Evolutionary conservation across 2,113 vertebrate genomes (phyloP).

Genomic region (Pseudopodoces humilis): DNA sequence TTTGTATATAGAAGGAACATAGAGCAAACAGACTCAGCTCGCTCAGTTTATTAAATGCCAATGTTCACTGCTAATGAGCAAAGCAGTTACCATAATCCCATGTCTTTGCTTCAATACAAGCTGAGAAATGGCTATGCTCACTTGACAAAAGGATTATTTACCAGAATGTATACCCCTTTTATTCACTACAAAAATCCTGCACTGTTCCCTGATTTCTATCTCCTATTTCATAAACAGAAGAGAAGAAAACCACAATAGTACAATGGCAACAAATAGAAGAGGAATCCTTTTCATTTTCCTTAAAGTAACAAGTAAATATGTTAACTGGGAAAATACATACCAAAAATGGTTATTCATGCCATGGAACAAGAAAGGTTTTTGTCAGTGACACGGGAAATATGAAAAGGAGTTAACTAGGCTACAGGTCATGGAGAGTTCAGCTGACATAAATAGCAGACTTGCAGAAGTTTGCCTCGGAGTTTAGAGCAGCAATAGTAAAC

Average conservation of each 20-base stretch:
- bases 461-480: constrained; percentile 1
- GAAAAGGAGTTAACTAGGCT: constrained; percentile 8
- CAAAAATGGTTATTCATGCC: not conserved
- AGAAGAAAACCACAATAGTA: not conserved
- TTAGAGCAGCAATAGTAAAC: not conserved
- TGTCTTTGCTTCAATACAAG: not conserved
- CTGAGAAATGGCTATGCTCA: not conserved
- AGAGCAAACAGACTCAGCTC: not conserved
- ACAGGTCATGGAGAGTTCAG: constrained; percentile 30
- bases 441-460: not conserved
- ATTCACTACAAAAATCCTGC: not conserved
- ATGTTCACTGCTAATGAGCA: not conserved
- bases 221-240: not conserved
- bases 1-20: not conserved
- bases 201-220: not conserved
- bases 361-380: not conserved
- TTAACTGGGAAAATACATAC: not conserved
- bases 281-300: not conserved
- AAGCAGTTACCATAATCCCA: not conserved
- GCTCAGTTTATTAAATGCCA: not conserved
- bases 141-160: not conserved
- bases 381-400: not conserved
- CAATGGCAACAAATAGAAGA: not conserved
- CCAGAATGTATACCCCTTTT: not conserved
- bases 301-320: not conserved